A percentile compares a stretch with the other conserved stretches of the same genome.
These are phyloP conservation scores for Gymnodraco acuticeps DNA, from an alignment of 2,797 vertebrate genomes.

Conservation along the genomic window DNA sequence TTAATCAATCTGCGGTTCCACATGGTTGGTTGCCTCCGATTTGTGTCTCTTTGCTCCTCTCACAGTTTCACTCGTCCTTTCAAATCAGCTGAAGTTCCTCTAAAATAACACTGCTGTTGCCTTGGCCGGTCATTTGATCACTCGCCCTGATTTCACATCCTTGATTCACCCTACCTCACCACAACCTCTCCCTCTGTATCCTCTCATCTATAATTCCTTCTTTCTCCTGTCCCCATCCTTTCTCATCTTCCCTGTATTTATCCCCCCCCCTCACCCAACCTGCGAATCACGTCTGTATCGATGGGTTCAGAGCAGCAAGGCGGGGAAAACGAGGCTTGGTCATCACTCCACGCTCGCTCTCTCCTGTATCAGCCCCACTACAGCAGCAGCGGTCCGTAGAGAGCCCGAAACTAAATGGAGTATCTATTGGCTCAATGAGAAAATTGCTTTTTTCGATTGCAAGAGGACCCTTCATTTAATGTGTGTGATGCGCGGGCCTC, in stretches of 20 bases:
- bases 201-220: conserved; percentile 49
- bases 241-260: conserved; percentile 37
- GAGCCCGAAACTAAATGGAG: conserved; percentile 83
- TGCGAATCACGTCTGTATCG: conserved; percentile 56
- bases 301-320: conserved; percentile 63
- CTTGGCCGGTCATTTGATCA: conserved; percentile 60
- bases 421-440: conserved; percentile 86
- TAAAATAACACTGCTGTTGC: conserved; percentile 50
- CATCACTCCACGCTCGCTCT: conserved; percentile 73
- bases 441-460: conserved; percentile 86
- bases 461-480: conserved; percentile 83
- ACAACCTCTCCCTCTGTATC: conserved; percentile 30
- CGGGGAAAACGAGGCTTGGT: conserved; percentile 70
- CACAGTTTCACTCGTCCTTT: conserved; percentile 31
- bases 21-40: conserved; percentile 55
- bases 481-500: conserved; percentile 76
- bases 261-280: conserved; percentile 33
- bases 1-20: conserved; percentile 77
- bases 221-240: conserved; percentile 39
- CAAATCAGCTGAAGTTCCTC: conserved; percentile 56
- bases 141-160: conserved; percentile 45
- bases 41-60: conserved; percentile 25
- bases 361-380: conserved; percentile 64
- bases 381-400: conserved; percentile 72
- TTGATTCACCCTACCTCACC: conserved; percentile 47